A percentile compares a stretch with the other conserved stretches of the same genome.
Evolutionary conservation across 2,113 vertebrate genomes (phyloP).

Genomic region (Columbina picui): DNA sequence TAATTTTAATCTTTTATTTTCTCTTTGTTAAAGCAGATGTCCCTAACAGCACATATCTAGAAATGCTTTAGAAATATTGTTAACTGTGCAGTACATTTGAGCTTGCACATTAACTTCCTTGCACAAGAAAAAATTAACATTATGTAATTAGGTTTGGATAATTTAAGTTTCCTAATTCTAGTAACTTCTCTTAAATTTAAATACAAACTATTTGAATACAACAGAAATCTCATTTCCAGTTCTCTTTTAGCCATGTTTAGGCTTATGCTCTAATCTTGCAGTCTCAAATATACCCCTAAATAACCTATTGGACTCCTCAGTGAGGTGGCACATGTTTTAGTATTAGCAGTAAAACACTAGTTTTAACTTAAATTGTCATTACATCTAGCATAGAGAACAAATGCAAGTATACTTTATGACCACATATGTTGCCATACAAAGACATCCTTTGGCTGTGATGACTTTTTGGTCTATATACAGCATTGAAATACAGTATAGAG

Average conservation of each 20-base stretch:
- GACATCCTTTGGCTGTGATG: background rate
- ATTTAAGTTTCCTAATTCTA: background rate
- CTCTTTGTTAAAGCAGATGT: background rate
- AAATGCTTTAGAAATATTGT: background rate
- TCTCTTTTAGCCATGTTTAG: background rate
- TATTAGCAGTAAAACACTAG: background rate
- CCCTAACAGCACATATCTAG: background rate
- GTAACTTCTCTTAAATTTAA: background rate
- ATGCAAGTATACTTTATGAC: background rate
- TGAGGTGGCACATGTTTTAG: fast-evolving
- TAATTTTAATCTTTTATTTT: background rate
- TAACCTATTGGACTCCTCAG: background rate
- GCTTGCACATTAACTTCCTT: background rate
- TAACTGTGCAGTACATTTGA: background rate
- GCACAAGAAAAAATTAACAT: background rate
- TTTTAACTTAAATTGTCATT: background rate
- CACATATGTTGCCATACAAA: background rate
- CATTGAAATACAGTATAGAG: background rate
- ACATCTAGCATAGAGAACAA: background rate
- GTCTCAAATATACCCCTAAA: background rate
- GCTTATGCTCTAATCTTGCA: background rate
- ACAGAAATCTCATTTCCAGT: background rate
- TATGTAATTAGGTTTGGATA: background rate
- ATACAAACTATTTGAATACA: background rate
- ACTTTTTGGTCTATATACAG: background rate